Conservation (phyloP, 2,113 vertebrate genomes). For the Athene cunicularia region DNA sequence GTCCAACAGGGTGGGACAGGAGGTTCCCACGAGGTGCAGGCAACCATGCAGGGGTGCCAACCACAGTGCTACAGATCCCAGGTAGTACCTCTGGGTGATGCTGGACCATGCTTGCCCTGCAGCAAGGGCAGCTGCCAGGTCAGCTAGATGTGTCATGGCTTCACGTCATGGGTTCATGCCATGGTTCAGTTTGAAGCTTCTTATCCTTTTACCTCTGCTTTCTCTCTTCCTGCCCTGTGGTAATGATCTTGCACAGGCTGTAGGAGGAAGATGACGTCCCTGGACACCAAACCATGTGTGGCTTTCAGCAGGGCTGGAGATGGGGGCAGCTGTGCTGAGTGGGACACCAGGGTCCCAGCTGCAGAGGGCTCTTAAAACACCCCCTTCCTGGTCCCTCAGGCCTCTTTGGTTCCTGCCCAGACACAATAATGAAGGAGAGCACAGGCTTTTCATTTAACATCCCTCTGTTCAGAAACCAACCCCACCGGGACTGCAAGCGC, state of each 20-base stretch:
- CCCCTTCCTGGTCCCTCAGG: not conserved
- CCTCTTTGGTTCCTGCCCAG: not conserved
- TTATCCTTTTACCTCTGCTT: not conserved
- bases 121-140: not conserved
- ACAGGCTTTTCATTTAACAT: not conserved
- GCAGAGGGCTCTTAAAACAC: rapidly evolving
- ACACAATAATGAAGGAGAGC: rapidly evolving
- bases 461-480: not conserved
- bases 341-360: not conserved
- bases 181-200: not conserved
- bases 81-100: not conserved
- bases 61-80: rapidly evolving
- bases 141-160: not conserved
- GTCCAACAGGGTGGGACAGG: not conserved
- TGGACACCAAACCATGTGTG: not conserved
- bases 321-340: not conserved
- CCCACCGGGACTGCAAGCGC: rapidly evolving
- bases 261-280: not conserved
- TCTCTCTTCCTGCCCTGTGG: not conserved
- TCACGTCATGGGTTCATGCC: rapidly evolving
- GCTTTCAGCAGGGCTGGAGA: not conserved
- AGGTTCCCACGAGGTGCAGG: not conserved
- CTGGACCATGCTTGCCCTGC: not conserved
- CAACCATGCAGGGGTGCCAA: not conserved
- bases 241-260: not conserved